Base-by-base conservation (phyloP, 2,797 vertebrate genomes). In the Gambelia wislizenii region DNA sequence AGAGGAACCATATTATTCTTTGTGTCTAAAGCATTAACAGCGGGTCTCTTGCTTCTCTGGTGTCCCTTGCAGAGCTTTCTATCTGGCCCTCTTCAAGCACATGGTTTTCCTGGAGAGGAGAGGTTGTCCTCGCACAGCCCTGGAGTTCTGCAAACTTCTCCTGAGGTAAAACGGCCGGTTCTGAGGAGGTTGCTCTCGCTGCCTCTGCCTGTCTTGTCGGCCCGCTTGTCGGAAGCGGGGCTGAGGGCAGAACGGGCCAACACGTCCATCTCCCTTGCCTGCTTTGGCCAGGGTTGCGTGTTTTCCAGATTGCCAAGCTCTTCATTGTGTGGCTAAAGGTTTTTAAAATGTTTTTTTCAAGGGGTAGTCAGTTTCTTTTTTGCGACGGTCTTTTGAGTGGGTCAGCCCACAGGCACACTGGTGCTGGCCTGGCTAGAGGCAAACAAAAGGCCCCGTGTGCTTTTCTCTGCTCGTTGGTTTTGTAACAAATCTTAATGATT, bases 81-180 rank as follows among this genome's bases (percentile, higher is more conserved):
- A 98, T 96, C 95, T 99, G 96, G 97, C 98, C 87, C 97, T 99
- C 84, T 99, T 98, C 94, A 99, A 99, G 95, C 99, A 99, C 95
- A 98, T 99, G 98, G 97, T 98, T 96, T 99, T 99, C 91, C 95
- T 99, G 92, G 99, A 99, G 96, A 99, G 98, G 95, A 98, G 99
- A 90, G 99, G 99, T 47, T 99, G 99, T 93, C 98, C 98, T 4
- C 97, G 99, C 70, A 99, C 99, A 0, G 98, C 99, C 1, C 96
- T 99, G 94, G 99, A 99, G 95, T 99, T 98, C 97, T 99, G 98
- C 97, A 99, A 98, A 95, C 98, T 99, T 52, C 98, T 99, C 85
- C 95, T 99, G 78, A 99, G 99, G 99, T 99, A 93, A 83, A 61
- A 2, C 4, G n/a, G 0, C 54, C 44, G 22, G 27, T n/a, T 12